Evolutionary conservation across 2,113 vertebrate genomes (phyloP).

Genomic region (Heterotilapia buettikoferi): DNA sequence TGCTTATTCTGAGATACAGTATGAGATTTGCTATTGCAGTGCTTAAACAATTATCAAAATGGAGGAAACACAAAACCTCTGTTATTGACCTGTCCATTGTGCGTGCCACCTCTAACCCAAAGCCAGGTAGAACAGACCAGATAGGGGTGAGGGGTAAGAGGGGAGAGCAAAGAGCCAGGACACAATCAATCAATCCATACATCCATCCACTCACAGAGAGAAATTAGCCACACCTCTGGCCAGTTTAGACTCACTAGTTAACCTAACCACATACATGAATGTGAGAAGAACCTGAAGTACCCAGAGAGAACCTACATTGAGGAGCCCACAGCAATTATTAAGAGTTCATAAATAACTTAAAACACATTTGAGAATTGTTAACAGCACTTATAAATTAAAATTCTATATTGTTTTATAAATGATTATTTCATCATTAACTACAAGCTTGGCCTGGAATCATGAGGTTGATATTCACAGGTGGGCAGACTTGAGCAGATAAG

Average conservation of each 20-base stretch:
- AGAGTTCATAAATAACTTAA: neutral
- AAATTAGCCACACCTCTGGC: neutral
- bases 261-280: neutral
- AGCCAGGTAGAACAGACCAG: neutral
- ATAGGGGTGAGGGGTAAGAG: neutral
- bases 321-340: neutral
- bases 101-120: neutral
- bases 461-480: neutral
- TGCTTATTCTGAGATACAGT: neutral
- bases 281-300: neutral
- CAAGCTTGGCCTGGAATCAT: neutral
- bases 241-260: neutral
- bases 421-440: neutral
- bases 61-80: neutral
- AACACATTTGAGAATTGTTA: neutral
- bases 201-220: neutral
- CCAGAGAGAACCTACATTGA: neutral
- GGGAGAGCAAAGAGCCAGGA: neutral
- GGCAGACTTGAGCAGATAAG: neutral
- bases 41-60: neutral
- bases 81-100: neutral
- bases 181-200: neutral
- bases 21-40: neutral
- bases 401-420: neutral
- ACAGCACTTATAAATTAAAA: neutral